Conservation (phyloP, 2,888 invertebrate genomes). For the Amorpha juglandis region DNA sequence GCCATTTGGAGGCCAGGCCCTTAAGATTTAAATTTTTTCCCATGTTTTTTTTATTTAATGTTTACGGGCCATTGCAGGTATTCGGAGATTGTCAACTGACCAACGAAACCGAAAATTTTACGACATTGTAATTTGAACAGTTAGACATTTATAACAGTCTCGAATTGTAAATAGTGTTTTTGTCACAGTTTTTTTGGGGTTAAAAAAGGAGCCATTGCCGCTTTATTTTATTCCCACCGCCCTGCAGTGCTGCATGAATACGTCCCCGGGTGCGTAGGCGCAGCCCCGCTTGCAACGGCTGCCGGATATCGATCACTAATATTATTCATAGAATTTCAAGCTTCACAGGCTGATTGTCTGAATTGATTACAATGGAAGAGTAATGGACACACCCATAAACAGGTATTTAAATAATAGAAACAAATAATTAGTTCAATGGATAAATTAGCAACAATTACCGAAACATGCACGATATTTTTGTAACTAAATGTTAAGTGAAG, state of each 20-base stretch:
- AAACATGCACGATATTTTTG: no score
- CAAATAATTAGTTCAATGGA: background rate
- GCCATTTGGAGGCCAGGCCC: constrained; percentile 28
- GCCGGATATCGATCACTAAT: constrained; percentile 52
- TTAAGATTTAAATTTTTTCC: constrained; percentile 24
- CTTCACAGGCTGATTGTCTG: constrained; percentile 25
- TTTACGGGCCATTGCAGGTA: constrained; percentile 21
- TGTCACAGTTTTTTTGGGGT: background rate
- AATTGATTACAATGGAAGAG: constrained; percentile 29
- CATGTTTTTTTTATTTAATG: constrained; percentile 14
- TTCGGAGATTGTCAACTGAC: background rate
- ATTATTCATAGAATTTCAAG: constrained; percentile 57
- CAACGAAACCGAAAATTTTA: constrained; percentile 8
- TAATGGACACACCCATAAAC: constrained; percentile 6
- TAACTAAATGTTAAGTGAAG: no score
- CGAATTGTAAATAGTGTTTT: background rate
- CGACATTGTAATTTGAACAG: background rate
- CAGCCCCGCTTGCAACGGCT: constrained; percentile 33
- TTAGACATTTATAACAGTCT: background rate
- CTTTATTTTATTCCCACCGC: constrained; percentile 26
- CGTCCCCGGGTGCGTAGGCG: constrained; percentile 42
- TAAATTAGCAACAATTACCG: background rate
- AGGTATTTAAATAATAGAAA: constrained; percentile 3
- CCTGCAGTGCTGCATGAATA: constrained; percentile 48
- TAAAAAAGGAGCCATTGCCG: constrained; percentile 16